Evolutionary conservation across 2,113 vertebrate genomes (phyloP), one percentile per base, ranked within the genome.

Genomic region (Notothenia rossii): DNA sequence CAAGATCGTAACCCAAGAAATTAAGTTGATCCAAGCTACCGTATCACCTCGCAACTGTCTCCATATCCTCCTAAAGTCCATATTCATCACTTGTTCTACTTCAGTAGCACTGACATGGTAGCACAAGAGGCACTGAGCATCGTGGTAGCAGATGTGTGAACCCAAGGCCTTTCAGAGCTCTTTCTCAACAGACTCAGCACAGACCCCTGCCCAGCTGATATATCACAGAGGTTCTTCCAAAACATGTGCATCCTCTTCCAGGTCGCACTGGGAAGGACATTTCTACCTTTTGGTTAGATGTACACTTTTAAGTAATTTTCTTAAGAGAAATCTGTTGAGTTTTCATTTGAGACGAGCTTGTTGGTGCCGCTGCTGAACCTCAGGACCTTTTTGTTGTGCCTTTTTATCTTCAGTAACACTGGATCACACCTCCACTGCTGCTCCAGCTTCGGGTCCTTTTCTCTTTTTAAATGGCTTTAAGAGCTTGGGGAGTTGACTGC

Each of bases 311-410:
- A 20, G 43, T 36, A 29, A 0, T 10, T 55, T 58, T 62, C 51
- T 71, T 15, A 20, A 49, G 60, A 56, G 68, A 54, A 58, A 53
- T 59, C 40, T 50, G 22, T 60, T 43, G 11, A 54, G 64, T 22
- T 54, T 75, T 76, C 54, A 66, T 61, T 72, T 55, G 3, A 59
- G 69, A 50, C 49, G 64, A 45, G 59, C 63, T 76, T 66, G 53
- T 81, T 8, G 33, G 76, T 75, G n/a, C 77, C 12, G 43, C 84
- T 85, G 85, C 73, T 88, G 62, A 83, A 90, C 87, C 93, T 94
- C 92, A 92, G 91, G 90, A 91, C 84, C 75, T 89, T 88, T 83
- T 87, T 40, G 80, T 86, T 88, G 90, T 92, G 88, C 92, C 89
- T 93, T 91, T 83, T 65, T 45, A 48, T 82, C 60, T 33, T 86